Percentiles rank a stretch among this genome's conserved stretches.
Evolutionary conservation across 2,113 vertebrate species (phyloP).

Genomic region (Neotoma lepida): DNA sequence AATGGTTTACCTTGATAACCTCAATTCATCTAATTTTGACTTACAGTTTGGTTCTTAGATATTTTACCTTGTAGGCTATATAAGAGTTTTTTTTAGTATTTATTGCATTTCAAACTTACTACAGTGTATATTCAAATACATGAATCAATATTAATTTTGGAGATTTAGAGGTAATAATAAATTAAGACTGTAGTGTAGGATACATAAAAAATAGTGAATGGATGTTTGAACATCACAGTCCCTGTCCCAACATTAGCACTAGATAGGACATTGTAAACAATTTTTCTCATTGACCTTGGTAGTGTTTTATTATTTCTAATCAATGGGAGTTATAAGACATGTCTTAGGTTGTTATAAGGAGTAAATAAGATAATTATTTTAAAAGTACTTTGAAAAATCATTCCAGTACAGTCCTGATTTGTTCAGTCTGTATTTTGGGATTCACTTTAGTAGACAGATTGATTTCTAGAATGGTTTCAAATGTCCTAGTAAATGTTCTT

Average conservation of each 20-base stretch:
- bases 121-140: not conserved
- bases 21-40: not conserved
- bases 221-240: not conserved
- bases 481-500: not conserved
- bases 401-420: not conserved
- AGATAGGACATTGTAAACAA: not conserved
- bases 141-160: not conserved
- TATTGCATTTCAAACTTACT: not conserved
- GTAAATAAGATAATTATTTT: not conserved
- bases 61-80: not conserved
- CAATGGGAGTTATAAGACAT: not conserved
- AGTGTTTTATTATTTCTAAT: not conserved
- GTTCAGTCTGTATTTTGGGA: not conserved
- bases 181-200: not conserved
- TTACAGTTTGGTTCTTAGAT: not conserved
- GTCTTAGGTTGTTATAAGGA: not conserved
- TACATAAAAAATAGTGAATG: not conserved
- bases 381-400: slow-evolving; percentile 7
- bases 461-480: slow-evolving; percentile 18
- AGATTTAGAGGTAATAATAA: not conserved
- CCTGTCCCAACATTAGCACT: not conserved
- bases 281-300: not conserved
- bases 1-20: not conserved
- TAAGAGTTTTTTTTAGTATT: not conserved
- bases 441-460: not conserved